Conservation (phyloP, 2,888 invertebrate genomes). For the Andrena minutula region DNA sequence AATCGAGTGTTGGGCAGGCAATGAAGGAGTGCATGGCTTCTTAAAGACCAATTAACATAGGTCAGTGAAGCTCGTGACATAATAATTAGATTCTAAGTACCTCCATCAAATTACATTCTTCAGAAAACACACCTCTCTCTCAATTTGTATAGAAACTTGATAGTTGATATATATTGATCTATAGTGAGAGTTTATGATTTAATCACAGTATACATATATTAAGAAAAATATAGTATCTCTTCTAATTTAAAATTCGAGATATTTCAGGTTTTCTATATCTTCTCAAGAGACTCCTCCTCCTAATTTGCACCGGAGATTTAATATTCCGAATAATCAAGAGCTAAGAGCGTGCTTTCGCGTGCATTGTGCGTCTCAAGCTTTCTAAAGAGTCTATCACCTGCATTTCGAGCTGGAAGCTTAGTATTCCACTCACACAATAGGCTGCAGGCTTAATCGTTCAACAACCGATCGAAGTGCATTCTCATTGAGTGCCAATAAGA, state of each 20-base stretch:
- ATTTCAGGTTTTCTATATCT: neutral
- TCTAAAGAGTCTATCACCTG: neutral
- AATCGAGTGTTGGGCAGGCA: constrained; percentile 38
- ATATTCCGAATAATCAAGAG: neutral
- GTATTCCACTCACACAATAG: constrained; percentile 17
- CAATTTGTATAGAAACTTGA: neutral
- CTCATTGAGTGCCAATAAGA: constrained; percentile 22
- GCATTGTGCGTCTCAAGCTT: neutral
- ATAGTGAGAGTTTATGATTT: neutral
- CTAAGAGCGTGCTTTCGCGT: constrained; percentile 1
- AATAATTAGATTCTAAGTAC: constrained; percentile 26
- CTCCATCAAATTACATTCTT: neutral
- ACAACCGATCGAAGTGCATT: constrained; percentile 15
- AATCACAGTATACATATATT: too few relatives aligned
- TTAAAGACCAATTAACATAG: constrained; percentile 55
- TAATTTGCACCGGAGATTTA: neutral
- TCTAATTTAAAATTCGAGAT: too few relatives aligned
- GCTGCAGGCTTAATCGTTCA: constrained; percentile 21
- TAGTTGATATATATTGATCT: neutral
- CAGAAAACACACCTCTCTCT: neutral
- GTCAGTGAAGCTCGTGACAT: constrained; percentile 54
- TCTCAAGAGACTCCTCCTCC: neutral
- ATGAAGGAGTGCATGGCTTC: constrained; percentile 23
- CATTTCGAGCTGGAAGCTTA: constrained; percentile 1
- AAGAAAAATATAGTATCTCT: too few relatives aligned